phyloP scores from a whole-genome alignment of 1,140 invertebrate species.

The Ganaspis sp. region DNA sequence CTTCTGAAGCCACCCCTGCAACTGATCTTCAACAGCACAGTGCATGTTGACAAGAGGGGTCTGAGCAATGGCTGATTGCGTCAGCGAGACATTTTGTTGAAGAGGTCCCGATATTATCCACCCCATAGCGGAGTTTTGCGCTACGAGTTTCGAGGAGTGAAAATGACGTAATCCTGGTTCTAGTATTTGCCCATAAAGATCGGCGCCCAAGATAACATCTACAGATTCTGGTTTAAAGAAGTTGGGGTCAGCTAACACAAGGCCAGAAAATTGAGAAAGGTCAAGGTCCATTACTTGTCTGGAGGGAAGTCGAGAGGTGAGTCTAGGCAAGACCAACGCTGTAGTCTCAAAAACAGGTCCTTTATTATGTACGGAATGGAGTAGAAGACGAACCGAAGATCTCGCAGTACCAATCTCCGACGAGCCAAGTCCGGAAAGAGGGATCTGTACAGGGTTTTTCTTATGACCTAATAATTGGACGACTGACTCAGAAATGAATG shows the following conservation, averaged over 20 bases:
- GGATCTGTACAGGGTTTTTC: neutral
- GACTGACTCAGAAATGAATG: neutral
- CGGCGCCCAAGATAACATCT: neutral
- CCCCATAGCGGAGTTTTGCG: neutral
- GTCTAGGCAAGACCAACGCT: neutral
- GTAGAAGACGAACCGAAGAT: neutral
- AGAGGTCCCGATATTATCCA: neutral
- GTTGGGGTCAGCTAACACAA: neutral
- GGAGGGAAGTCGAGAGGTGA: neutral
- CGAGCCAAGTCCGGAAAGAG: neutral
- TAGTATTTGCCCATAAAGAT: neutral
- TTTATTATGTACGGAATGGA: neutral
- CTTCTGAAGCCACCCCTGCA: conserved; percentile 27
- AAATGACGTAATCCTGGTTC: neutral
- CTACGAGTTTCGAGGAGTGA: neutral
- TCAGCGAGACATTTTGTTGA: too few species aligned
- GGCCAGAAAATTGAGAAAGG: neutral
- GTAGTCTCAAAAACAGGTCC: neutral
- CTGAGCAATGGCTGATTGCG: neutral
- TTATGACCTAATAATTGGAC: neutral
- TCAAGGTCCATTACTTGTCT: neutral
- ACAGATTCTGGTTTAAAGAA: neutral
- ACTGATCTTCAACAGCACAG: neutral
- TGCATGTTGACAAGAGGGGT: neutral
- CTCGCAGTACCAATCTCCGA: neutral